Conservation (phyloP, 2,888 invertebrate species). For the Minunthozetes semirufus region DNA sequence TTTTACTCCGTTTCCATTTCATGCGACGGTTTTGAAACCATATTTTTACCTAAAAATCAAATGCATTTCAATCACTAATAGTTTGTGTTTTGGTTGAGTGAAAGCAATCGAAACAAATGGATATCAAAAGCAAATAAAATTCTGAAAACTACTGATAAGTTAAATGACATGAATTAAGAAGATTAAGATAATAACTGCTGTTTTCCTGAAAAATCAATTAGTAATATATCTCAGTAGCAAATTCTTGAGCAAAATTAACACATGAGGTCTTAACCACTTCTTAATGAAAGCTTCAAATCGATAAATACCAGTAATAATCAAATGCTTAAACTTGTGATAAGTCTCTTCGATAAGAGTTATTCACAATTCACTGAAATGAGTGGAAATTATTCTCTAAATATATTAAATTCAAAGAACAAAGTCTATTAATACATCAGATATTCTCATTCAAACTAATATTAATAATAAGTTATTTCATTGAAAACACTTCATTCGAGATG, state of each 20-base stretch:
- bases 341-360: neutral
- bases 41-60: slow-evolving; percentile 63
- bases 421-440: too few relatives aligned
- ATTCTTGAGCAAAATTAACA: slow-evolving; percentile 5
- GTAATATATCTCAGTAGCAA: neutral
- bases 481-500: too few relatives aligned
- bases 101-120: neutral
- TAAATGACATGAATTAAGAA: slow-evolving; percentile 10
- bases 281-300: slow-evolving; percentile 12
- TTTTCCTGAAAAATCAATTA: neutral
- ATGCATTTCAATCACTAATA: neutral
- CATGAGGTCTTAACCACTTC: slow-evolving; percentile 12
- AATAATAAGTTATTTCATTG: too few relatives aligned
- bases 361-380: neutral
- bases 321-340: neutral
- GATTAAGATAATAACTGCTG: neutral
- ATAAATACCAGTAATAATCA: neutral
- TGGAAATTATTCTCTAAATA: too few relatives aligned
- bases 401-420: too few relatives aligned
- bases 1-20: slow-evolving; percentile 98
- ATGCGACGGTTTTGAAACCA: slow-evolving; percentile 97
- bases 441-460: too few relatives aligned
- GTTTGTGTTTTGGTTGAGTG: neutral
- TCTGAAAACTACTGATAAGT: neutral
- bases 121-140: neutral